Base-by-base conservation (phyloP, 1,140 invertebrate species). In the Dendrolimus punctatus region DNA sequence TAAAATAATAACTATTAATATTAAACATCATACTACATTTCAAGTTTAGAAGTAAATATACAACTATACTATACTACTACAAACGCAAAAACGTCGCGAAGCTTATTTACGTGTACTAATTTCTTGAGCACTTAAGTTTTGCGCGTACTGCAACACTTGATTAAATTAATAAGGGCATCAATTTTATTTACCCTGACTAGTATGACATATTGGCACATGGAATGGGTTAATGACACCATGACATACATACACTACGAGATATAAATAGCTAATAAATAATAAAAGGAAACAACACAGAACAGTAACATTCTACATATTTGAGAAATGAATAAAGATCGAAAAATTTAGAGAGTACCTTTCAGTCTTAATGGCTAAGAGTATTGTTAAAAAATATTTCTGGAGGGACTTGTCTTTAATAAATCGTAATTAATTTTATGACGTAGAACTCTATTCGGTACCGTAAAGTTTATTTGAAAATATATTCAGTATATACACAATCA, bases 301-400 rank as follows among this genome's bases (percentile, higher is more conserved):
- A 48, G 23, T 23, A 23, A 23, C 23, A 48, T n/a, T 37, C 6
- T 38, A 48, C 38, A 5, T 8, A 45, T 39, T 51, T 51, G 42
- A 8, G 10, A 37, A 51, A 51, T 43, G 41, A 42, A 51, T 38
- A 38, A 51, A 43, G 41, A 51, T 40, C 51, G 57, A 42, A 65
- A 61, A 69, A 55, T 73, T 75, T 75, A 58, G 61, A 57, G 53
- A 67, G 57, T 68, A 76, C 66, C 66, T 62, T 77, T 82, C 79
- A 82, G 77, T 85, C 80, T 83, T 85, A 81, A 73, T 71, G 68
- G 73, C 80, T 81, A 82, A 73, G 66, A 80, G 68, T 81, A 80
- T 75, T 78, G 73, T 78, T 76, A 75, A 69, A 63, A 80, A 74
- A 65, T 79, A 72, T 77, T 50, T 79, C 58, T 81, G 80, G 81